These are phyloP conservation scores for Mungos mungo DNA, from an alignment of 2,113 vertebrate species.

Conservation along the genomic window DNA sequence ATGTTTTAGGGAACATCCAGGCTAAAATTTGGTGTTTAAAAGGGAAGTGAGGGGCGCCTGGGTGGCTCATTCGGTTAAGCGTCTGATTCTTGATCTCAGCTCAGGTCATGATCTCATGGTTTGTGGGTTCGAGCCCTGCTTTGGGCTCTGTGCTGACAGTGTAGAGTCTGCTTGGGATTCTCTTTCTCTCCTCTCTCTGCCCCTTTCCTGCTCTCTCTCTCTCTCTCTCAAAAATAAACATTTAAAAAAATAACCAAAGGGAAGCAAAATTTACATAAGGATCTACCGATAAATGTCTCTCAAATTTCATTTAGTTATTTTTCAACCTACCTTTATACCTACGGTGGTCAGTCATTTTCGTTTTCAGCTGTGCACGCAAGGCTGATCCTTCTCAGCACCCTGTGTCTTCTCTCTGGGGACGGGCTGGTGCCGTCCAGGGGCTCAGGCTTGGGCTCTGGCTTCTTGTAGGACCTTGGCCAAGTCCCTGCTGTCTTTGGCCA, in stretches of 20 bases:
- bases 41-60: too few relatives aligned
- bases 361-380: neutral
- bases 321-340: neutral
- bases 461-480: neutral
- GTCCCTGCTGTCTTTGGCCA: neutral
- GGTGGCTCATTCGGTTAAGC: too few relatives aligned
- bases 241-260: neutral
- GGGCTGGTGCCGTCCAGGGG: neutral
- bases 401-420: neutral
- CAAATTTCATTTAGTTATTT: neutral
- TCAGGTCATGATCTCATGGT: too few relatives aligned
- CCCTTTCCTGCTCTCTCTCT: too few relatives aligned
- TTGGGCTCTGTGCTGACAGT: too few relatives aligned
- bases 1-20: neutral
- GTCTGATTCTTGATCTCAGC: too few relatives aligned
- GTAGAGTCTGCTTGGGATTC: too few relatives aligned
- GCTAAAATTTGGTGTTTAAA: neutral
- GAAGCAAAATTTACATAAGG: neutral
- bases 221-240: too few relatives aligned
- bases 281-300: neutral
- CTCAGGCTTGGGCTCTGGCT: neutral
- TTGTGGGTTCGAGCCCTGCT: too few relatives aligned
- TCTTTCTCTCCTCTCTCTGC: too few relatives aligned
- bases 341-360: neutral
- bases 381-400: neutral